Evolutionary conservation across 1,140 invertebrate species (phyloP), one percentile per base, ranked within the genome.

Genomic region (Drosophila fuyamai): DNA sequence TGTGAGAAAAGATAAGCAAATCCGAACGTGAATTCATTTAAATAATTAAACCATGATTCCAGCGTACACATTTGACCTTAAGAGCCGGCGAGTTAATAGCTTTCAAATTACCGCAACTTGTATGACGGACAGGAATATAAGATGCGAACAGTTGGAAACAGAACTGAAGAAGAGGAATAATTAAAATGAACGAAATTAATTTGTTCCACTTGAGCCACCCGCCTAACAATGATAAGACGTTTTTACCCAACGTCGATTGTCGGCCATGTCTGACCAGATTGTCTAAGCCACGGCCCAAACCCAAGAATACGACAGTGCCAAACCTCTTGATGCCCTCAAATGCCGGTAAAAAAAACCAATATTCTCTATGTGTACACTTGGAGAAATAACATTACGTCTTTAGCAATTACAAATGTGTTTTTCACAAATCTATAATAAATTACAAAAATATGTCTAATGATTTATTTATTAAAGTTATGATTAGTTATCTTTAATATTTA

Each of bases 151-250:
- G 32, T 51, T 55, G 6, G 50, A 3, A 4, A 13, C 13, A n/a
- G 51, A 36, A 9, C 7, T 29, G 29, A 36, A 46, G 41, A 56
- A 61, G 38, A 46, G 32, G 43, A 78, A 85, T 76, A 80, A 86
- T 83, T 79, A 83, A 89, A 80, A 83, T 43, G 68, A 88, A 89
- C 59, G 67, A 88, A 88, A 89, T 89, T 88, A 89, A 88, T 88
- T 88, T 88, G 84, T 88, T 88, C 84, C 84, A 88, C 84, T 88
- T 83, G 80, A 88, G 83, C 79, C 80, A 88, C 80, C 84, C 80
- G 80, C 80, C 84, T 89, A 78, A 89, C 84, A 89, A 89, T 88
- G 79, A 88, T 88, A 88, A 80, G 84, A 70, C 73, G 43, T 65
- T 76, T 73, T 43, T 36, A 7, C 35, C 47, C 70, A 41, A 57